Base-by-base conservation (phyloP, 2,113 vertebrate species). In the Rhinoptilus africanus region DNA sequence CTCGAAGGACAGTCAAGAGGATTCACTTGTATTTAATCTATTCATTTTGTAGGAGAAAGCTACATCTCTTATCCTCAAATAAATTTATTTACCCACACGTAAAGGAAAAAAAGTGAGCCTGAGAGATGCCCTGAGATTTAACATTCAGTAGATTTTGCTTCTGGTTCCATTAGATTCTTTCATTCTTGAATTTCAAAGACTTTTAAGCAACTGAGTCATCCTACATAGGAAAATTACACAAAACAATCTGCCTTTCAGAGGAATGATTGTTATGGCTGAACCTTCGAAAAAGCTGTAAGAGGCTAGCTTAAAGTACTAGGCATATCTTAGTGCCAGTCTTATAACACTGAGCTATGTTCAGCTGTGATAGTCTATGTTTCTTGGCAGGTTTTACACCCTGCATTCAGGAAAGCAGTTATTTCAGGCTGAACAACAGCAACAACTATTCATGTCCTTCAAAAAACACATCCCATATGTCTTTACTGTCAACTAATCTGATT, bases 341-440 rank as follows among this genome's bases (percentile, higher is more conserved):
- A 39, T 64, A 88, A 79, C 26, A 24, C 54, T 90, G 85, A 75
- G 64, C 67, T 96, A 80, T 1, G 5, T 89, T 95, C 80, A 66
- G 35, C 81, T 95, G 53, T 74, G 89, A 88, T 89, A 91, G 73
- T 66, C 73, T 85, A 45, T 32, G 96, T 97, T 96, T 93, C 48
- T 93, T 92, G 93, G 91, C 77, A 92, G 23, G 23, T 73, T 95
- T 96, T 96, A 41, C 84, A 47, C 71, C 94, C 47, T 95, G 86
- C 51, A 79, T 95, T 97, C 93, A 96, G 93, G 81, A 97, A 63
- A 96, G 87, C 54, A 92, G 82, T 74, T 96, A 84, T 94, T 96
- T 94, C 91, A 85, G 93, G 69, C 79, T 94, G 88, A 95, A 68
- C 76, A 96, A 93, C 92, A 79, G 87, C 93, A 94, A 64, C 76